A percentile compares a stretch with the other conserved stretches of the same genome.
Conservation (phyloP, 2,113 vertebrate genomes). For the cat (Felis catus) region DNA sequence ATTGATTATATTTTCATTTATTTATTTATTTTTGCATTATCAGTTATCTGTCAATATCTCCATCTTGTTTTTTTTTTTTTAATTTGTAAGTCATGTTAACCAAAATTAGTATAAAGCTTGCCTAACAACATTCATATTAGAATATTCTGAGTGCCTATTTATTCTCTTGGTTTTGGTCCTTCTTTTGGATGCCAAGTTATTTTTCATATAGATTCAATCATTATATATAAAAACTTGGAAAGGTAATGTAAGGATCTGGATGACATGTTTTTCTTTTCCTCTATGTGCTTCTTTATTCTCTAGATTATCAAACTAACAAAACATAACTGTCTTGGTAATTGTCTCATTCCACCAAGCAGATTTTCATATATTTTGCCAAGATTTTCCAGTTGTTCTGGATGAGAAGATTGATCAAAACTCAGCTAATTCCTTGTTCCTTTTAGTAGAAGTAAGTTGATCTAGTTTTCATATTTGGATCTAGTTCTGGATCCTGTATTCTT, state of each 20-base stretch:
- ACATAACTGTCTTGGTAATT: background rate
- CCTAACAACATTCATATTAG: background rate
- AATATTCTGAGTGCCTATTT: background rate
- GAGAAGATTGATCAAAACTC: background rate
- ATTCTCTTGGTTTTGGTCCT: background rate
- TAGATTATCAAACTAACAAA: background rate
- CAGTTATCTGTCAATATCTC: background rate
- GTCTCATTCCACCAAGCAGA: background rate
- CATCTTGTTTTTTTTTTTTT: background rate
- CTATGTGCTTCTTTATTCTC: background rate
- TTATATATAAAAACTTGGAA: background rate
- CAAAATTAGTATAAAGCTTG: background rate
- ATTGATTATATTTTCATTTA: background rate
- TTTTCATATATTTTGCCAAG: background rate
- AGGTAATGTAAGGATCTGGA: background rate
- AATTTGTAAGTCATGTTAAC: background rate
- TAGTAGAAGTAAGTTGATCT: background rate
- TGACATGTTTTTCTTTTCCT: background rate
- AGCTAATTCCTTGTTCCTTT: background rate
- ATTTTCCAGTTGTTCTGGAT: background rate
- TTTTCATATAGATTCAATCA: background rate
- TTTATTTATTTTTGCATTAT: background rate
- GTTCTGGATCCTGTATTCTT: background rate
- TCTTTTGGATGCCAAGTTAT: background rate
- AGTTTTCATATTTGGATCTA: background rate